Evolutionary conservation across 2,797 vertebrate species (phyloP), one percentile per base, ranked within the genome.

Genomic region (Microctenopoma steveboyesi): DNA sequence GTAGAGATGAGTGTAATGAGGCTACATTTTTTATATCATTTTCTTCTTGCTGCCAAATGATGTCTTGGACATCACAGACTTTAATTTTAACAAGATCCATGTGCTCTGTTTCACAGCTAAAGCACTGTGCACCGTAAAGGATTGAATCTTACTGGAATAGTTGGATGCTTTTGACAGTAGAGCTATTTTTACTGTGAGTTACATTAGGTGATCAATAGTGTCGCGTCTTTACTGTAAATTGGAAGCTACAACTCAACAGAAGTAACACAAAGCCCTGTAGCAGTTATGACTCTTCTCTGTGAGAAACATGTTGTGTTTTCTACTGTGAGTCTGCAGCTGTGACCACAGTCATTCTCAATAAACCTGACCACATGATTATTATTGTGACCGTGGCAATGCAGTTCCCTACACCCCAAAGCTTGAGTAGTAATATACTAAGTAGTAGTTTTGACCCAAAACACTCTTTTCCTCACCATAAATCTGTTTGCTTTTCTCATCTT

Each of bases 1-100:
- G 27, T 16, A 33, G 25, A 30, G 22, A 52, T 48, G 5, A 40
- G 15, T 49, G n/a, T 16, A 35, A 8, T 47, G 50, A 4, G 7
- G n/a, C 7, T 49, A 33, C 4, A 18, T 51, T 58, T 58, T 63
- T 57, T 39, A 42, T 35, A 15, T 50, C 0, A 35, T 68, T 67
- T 50, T 42, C 22, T 53, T 22, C 51, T 30, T n/a, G 7, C 30
- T 47, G 30, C 13, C 48, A 51, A 28, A 35, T 9, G 6, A 25
- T 42, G 13, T 48, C 12, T 47, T 2, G 13, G 7, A 22, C 22
- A 59, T 53, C 16, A 39, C 13, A 35, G 33, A 39, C 10, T 51
- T 52, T 27, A 0, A 45, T 56, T 30, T 42, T 22, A 40, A 58
- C 30, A 49, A 43, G 43, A 53, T 11, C 15, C 35, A 50, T 49